A percentile compares a stretch with the other conserved stretches of the same genome.
Evolutionary conservation across 2,888 invertebrate species (phyloP).

Genomic region (Tipula confusa): DNA sequence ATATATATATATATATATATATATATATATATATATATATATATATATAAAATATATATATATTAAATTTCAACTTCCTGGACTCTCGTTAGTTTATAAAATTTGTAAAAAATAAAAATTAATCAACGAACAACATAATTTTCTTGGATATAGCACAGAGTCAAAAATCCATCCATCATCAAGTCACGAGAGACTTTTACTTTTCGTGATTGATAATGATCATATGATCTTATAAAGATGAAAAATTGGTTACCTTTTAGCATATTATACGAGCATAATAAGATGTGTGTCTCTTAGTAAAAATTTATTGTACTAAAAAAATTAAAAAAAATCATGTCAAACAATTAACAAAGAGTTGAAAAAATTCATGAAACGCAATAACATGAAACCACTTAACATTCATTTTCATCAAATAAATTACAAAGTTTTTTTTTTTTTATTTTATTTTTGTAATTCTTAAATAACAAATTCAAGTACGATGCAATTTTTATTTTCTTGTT

Average conservation of each 20-base stretch:
- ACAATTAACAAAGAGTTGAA: slow-evolving; percentile 3
- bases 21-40: neutral
- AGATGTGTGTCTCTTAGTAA: neutral
- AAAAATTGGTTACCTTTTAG: neutral
- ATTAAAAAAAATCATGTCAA: slow-evolving; percentile 25
- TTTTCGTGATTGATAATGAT: neutral
- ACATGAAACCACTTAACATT: slow-evolving; percentile 25
- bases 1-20: too few species aligned
- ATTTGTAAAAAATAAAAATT: neutral
- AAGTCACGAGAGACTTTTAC: neutral
- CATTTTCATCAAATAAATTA: slow-evolving; percentile 25
- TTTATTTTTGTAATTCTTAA: slow-evolving; percentile 25
- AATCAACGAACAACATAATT: neutral
- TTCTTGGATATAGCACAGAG: neutral
- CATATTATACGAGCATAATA: neutral
- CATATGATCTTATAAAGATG: neutral
- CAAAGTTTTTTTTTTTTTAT: neutral
- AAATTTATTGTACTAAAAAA: slow-evolving; percentile 1
- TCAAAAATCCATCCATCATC: neutral
- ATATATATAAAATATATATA: neutral
- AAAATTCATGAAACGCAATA: slow-evolving; percentile 12
- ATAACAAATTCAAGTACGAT: slow-evolving; percentile 25
- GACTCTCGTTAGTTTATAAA: neutral
- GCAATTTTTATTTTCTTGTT: slow-evolving; percentile 20
- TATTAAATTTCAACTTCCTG: neutral